Evolutionary conservation across 2,113 vertebrate species (phyloP), one percentile per base, ranked within the genome.

Genomic region (Fulica atra): DNA sequence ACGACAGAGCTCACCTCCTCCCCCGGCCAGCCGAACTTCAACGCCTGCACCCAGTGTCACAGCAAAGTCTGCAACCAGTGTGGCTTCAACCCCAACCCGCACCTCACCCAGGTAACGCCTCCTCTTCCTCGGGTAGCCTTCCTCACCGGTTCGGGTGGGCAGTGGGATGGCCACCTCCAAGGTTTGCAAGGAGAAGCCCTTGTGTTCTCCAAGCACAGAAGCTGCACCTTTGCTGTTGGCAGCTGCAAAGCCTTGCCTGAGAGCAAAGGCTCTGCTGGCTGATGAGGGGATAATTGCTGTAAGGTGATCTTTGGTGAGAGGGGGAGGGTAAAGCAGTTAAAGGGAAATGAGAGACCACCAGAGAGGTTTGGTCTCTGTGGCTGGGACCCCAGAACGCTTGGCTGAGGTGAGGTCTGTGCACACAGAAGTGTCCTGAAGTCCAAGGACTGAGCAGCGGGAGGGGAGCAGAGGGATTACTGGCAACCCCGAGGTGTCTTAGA

Each of bases 11-110:
- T 99, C 98, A 99, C 97, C 66, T 99, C 98, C 38, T 97, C 98
- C 31, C 98, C 99, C 1, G 98, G 98, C 95, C 99, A 98, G 98
- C 99, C 98, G 64, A 99, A 99, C 98, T 98, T 98, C 98, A 99
- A 99, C 85, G 99, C 98, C 94, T 99, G 99, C 96, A 99, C 99
- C 14, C 99, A 99, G 97, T 99, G 99, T 98, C 98, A 97, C 97
- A 98, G 92, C 97, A 99, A 98, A 71, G 99, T 99, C 98, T 99
- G 99, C 98, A 99, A 98, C 98, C 99, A 99, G 97, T 99, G 99
- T 54, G 99, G 99, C 92, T 99, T 99, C 98, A 99, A 99, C 97
- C 99, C 99, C 90, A 99, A 99, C 98, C 99, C 99, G 1, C 99
- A 99, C 92, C 99, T 99, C 82, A 99, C 99, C 77, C 99, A 99